Base-by-base conservation (phyloP, 2,888 invertebrate species). In the Ceraclea dissimilis region DNA sequence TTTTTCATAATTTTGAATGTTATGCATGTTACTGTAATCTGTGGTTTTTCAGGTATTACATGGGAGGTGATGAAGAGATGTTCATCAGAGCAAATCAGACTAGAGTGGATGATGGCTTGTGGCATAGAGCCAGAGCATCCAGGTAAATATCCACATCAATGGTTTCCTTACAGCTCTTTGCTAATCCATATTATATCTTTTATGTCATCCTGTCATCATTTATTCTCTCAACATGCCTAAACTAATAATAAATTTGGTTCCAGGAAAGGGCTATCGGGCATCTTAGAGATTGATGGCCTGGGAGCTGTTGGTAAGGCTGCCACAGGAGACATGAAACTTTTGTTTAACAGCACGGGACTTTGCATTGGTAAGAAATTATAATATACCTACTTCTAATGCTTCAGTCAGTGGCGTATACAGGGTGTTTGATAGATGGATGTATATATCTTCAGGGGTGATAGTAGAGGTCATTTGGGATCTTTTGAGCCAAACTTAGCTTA, bases 21-120 rank as follows among this genome's bases (percentile, higher is more conserved):
- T n/a, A n/a, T n/a, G n/a, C n/a, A n/a, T n/a, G n/a, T n/a, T n/a
- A n/a, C n/a, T n/a, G n/a, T n/a, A n/a, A n/a, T n/a, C n/a, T n/a
- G n/a, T n/a, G n/a, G n/a, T n/a, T n/a, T 62, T 76, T 83, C 66
- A 84, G 91, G 66, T 94, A 90, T 70, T 90, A 93, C 71, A 79
- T 93, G 63, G n/a, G n/a, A n/a, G 92, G 93, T 49, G 89, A 89
- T 63, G 93, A 93, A 1, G 91, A 93, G 68, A 88, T 89, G 51
- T 80, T 86, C 61, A 86, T 95, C 52, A 80, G 85, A 60, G 91
- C 92, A 65, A 94, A 94, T 72, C 81, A 83, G 65, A 88, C 91
- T 11, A 84, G 85, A 69, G 85, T 96, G 39, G 90, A 92, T 72
- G 94, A 96, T 70, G 93, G 93, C 44, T 78, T 90, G 52, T 93